Conservation (phyloP, 1,140 invertebrate genomes). For the Ridgeia piscesae region DNA sequence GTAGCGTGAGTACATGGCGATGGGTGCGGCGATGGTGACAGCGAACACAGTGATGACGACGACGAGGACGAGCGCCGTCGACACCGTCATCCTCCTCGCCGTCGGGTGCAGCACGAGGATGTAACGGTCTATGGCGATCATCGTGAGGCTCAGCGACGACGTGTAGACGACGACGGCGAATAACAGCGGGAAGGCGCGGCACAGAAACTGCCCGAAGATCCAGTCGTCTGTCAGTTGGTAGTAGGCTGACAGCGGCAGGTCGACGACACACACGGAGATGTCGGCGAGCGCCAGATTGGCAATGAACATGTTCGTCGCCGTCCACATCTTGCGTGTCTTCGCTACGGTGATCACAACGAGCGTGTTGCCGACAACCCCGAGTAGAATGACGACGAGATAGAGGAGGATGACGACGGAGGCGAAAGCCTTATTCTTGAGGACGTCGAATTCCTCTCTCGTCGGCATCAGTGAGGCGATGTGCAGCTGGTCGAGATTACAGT, state of each 20-base stretch:
- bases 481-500: conserved; percentile 1
- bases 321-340: conserved; percentile 25
- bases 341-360: conserved; percentile 28
- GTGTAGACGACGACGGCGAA: conserved; percentile 29
- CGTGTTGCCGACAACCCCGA: conserved; percentile 28
- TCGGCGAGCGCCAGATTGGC: conserved; percentile 31
- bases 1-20: conserved; percentile 24
- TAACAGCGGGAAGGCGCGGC: conserved; percentile 23
- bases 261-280: conserved; percentile 29
- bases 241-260: conserved; percentile 28
- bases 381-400: conserved; percentile 22
- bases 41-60: conserved; percentile 24
- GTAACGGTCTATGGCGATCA: conserved; percentile 32
- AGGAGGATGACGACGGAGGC: conserved; percentile 21
- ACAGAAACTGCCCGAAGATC: conserved; percentile 24
- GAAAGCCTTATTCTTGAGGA: conserved; percentile 11
- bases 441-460: conserved; percentile 17
- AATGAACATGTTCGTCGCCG: conserved; percentile 33
- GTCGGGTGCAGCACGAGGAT: conserved; percentile 28
- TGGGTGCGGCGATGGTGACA: conserved; percentile 20
- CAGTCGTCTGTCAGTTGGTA: conserved; percentile 27
- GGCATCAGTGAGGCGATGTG: background rate
- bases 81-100: conserved; percentile 25
- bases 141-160: conserved; percentile 25
- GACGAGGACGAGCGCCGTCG: conserved; percentile 20